Conservation (phyloP, 2,888 invertebrate genomes). For the Lithophane ornitopus region DNA sequence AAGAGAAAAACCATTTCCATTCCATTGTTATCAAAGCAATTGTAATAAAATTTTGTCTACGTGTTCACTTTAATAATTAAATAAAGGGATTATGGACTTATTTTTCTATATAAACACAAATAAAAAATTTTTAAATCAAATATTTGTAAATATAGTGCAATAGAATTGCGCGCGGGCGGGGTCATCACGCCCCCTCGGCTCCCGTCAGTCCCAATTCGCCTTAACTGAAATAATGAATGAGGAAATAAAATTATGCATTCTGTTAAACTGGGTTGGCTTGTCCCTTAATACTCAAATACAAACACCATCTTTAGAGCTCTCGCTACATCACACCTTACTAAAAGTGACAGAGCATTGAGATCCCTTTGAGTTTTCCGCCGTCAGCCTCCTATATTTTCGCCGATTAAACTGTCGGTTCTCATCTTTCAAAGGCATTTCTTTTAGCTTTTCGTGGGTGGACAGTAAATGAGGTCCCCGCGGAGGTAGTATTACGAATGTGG, state of each 20-base stretch:
- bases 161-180: too few relatives aligned
- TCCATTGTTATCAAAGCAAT: too few relatives aligned
- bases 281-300: neutral
- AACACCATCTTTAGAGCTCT: neutral
- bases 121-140: too few relatives aligned
- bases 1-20: too few relatives aligned
- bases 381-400: neutral
- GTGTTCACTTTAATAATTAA: too few relatives aligned
- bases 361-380: neutral
- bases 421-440: slow-evolving; percentile 17
- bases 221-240: neutral
- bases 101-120: too few relatives aligned
- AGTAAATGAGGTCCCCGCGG: slow-evolving; percentile 22
- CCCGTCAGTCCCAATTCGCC: too few relatives aligned
- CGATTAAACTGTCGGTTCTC: slow-evolving; percentile 5
- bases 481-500: slow-evolving; percentile 2
- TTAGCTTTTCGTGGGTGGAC: slow-evolving; percentile 5
- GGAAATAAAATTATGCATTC: neutral
- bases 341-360: neutral
- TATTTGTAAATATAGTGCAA: too few relatives aligned
- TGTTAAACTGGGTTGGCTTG: neutral
- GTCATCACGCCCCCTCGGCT: too few relatives aligned
- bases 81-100: too few relatives aligned
- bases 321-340: neutral
- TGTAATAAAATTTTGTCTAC: too few relatives aligned